phyloP scores from a whole-genome alignment of 1,140 invertebrate genomes.

The Drosophila serrata region DNA sequence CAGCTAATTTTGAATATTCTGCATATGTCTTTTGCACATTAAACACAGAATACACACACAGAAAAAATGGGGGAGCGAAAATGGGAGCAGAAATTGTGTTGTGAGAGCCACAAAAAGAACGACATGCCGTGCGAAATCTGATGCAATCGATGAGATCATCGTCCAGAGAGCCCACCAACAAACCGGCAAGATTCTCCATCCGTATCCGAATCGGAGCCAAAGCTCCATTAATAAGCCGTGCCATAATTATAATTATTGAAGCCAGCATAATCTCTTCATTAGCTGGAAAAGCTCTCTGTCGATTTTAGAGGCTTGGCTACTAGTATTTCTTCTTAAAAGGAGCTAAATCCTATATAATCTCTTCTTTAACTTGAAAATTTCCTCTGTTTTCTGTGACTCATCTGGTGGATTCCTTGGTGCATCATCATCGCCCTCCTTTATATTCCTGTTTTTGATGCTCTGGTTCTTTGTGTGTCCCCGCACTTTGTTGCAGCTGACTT shows the following conservation, averaged over 20 bases:
- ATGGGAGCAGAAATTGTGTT: conserved; percentile 61
- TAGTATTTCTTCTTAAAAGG: background rate
- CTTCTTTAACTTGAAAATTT: background rate
- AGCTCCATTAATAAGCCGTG: conserved; percentile 58
- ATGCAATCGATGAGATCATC: conserved; percentile 83
- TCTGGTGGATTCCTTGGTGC: conserved; percentile 28
- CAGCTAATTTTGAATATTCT: conserved; percentile 75
- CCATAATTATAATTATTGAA: conserved; percentile 48
- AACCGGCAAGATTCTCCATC: conserved; percentile 41
- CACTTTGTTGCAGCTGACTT: conserved; percentile 38
- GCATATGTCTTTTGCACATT: conserved; percentile 67
- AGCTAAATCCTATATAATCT: background rate
- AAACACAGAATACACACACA: conserved; percentile 26
- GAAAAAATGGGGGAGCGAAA: conserved; percentile 24
- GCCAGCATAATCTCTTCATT: conserved; percentile 37
- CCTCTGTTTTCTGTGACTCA: conserved; percentile 23
- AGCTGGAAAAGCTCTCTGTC: conserved; percentile 13
- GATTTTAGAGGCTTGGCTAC: background rate
- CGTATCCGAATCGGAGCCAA: conserved; percentile 39
- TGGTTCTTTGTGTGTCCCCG: conserved; percentile 37
- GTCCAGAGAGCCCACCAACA: conserved; percentile 37
- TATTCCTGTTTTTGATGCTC: conserved; percentile 10
- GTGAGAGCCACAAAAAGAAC: conserved; percentile 65
- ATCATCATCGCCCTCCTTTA: conserved; percentile 26
- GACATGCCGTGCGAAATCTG: conserved; percentile 80